These are phyloP conservation scores for Melipona bicolor DNA, from an alignment of 2,888 invertebrate genomes.

Conservation along the genomic window DNA sequence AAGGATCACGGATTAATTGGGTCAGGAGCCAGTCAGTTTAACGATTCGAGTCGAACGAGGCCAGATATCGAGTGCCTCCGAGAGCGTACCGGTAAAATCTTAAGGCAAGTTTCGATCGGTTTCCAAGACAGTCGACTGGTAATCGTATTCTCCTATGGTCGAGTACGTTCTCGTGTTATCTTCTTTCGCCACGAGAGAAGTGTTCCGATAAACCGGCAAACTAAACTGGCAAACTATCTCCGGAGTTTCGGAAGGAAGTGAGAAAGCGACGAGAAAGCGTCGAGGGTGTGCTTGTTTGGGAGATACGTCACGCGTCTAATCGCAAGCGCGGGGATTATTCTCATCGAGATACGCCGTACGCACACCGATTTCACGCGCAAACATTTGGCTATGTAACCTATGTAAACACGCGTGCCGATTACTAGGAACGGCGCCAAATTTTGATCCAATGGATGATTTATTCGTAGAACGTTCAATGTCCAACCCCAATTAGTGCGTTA, in stretches of 20 bases:
- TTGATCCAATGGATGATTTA: not conserved
- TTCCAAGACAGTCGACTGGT: conserved; percentile 24
- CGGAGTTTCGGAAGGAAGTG: not conserved
- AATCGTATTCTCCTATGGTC: conserved; percentile 16
- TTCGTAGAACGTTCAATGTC: too few relatives aligned
- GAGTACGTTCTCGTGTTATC: not conserved
- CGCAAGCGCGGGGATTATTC: too few relatives aligned
- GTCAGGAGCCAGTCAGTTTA: conserved; percentile 67
- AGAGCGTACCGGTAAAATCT: conserved; percentile 59
- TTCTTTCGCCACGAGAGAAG: not conserved
- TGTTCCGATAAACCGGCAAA: not conserved
- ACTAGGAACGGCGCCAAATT: not conserved
- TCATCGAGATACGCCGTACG: too few relatives aligned
- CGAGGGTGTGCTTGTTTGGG: not conserved
- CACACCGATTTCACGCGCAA: not conserved
- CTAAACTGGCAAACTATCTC: not conserved
- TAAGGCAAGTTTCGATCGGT: conserved; percentile 48
- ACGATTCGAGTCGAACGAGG: conserved; percentile 60
- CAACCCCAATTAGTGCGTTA: too few relatives aligned
- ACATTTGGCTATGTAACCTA: not conserved
- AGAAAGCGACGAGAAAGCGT: not conserved
- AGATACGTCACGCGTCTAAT: not conserved
- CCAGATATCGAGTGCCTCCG: conserved; percentile 63
- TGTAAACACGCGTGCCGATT: not conserved
- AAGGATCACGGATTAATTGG: conserved; percentile 66